Percentiles rank a stretch among this genome's conserved stretches.
Evolutionary conservation across 2,797 vertebrate species (phyloP).

Genomic region (Parauchenoglanis punctatus): DNA sequence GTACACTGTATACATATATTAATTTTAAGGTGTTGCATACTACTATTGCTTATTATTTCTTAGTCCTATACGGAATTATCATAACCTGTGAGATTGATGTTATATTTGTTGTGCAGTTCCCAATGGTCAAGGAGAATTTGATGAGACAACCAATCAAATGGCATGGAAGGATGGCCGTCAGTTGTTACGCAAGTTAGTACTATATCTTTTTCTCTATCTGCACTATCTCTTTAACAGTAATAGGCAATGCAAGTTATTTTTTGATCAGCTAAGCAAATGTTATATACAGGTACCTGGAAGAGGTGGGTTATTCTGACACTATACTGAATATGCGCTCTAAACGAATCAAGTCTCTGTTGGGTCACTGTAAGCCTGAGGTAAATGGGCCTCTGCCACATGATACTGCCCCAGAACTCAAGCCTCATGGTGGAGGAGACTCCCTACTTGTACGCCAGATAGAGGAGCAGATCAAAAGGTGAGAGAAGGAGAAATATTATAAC

Average conservation of each 20-base stretch:
- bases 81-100: not conserved
- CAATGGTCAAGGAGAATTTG: conserved; percentile 83
- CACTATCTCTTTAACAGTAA: not conserved
- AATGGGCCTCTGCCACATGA: conserved; percentile 75
- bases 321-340: conserved; percentile 90
- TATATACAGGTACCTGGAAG: conserved; percentile 83
- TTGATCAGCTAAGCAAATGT: not conserved
- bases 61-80: not conserved
- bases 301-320: conserved; percentile 91
- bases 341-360: conserved; percentile 83
- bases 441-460: conserved; percentile 88
- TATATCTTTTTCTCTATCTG: not conserved
- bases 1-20: no score
- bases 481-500: not conserved
- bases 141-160: conserved; percentile 84
- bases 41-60: not conserved
- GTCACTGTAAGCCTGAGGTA: conserved; percentile 82
- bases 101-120: conserved; percentile 72
- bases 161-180: conserved; percentile 92
- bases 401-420: conserved; percentile 68
- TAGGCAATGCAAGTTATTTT: not conserved
- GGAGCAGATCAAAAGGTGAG: conserved; percentile 90
- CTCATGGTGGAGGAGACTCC: conserved; percentile 75
- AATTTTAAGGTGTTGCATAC: not conserved
- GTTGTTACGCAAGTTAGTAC: conserved; percentile 86